A percentile compares a stretch with the other conserved stretches of the same genome.
These are phyloP conservation scores for Notolepis coatsorum DNA, from an alignment of 2,797 vertebrate species.

Conservation along the genomic window DNA sequence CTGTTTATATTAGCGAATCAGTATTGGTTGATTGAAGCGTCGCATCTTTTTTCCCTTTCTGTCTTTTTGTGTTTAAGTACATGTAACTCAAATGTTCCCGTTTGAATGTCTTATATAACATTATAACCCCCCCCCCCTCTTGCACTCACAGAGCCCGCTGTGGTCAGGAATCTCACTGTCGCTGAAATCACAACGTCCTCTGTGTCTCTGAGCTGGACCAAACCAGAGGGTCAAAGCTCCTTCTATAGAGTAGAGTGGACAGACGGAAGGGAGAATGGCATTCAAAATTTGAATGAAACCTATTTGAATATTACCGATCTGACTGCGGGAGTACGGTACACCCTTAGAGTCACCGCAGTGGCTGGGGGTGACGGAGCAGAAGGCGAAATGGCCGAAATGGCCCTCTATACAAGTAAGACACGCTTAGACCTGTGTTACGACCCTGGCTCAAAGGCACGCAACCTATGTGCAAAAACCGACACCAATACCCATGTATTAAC, in stretches of 20 bases:
- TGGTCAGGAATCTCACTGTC: constrained; percentile 9
- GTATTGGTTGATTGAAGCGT: too few species aligned
- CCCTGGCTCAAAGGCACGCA: neutral
- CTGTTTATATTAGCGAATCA: too few species aligned
- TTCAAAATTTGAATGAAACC: neutral
- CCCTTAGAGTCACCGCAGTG: neutral
- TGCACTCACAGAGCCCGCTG: constrained; percentile 25
- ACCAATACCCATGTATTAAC: too few species aligned
- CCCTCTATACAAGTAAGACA: constrained; percentile 32
- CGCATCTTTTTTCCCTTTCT: too few species aligned
- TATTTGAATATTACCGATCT: constrained; percentile 5
- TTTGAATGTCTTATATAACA: too few species aligned
- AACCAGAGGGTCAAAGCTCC: constrained; percentile 6
- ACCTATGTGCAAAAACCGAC: too few species aligned
- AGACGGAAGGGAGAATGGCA: fast-evolving
- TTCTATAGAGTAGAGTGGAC: constrained; percentile 11
- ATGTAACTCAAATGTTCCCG: too few species aligned
- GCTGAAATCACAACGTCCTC: constrained; percentile 21
- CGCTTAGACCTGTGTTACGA: neutral
- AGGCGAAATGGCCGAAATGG: neutral
- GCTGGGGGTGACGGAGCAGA: constrained; percentile 23
- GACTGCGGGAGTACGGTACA: neutral
- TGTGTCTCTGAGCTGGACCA: constrained; percentile 34
- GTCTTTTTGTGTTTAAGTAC: too few species aligned
- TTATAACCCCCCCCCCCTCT: too few species aligned